These are phyloP conservation scores for Epinephelus cyanopodus DNA, from an alignment of 2,113 vertebrate genomes.

Conservation along the genomic window DNA sequence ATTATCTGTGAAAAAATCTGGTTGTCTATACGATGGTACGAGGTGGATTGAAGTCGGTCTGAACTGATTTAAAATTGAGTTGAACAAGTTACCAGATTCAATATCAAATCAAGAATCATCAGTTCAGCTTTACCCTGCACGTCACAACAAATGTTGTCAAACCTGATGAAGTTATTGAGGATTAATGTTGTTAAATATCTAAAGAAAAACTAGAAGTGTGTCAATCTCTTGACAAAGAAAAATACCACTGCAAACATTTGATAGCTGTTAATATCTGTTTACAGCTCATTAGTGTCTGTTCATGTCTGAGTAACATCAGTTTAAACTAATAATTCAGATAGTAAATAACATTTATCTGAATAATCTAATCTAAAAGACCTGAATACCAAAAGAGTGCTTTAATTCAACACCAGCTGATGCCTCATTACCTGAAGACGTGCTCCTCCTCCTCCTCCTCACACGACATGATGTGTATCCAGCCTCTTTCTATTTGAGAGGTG, in stretches of 20 bases:
- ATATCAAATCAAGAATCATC: background rate
- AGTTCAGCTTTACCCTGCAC: background rate
- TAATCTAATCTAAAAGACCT: background rate
- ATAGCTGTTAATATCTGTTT: background rate
- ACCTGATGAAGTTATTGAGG: no score
- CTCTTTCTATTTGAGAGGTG: background rate
- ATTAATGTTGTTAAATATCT: background rate
- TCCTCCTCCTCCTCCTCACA: conserved; percentile 4
- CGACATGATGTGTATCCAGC: background rate
- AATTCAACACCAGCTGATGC: background rate
- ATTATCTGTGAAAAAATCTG: background rate
- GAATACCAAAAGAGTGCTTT: background rate
- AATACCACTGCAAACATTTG: background rate
- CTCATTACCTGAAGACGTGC: background rate
- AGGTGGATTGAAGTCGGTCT: background rate
- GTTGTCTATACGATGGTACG: background rate
- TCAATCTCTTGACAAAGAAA: background rate
- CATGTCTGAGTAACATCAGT: background rate
- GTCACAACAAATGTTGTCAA: background rate
- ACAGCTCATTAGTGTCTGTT: background rate
- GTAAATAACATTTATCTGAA: background rate
- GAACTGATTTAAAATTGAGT: background rate
- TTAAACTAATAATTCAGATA: background rate
- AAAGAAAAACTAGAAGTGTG: no score
- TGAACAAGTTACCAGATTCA: background rate